Evolutionary conservation across 2,797 vertebrate species (phyloP).

Genomic region (Trachops cirrhosus): DNA sequence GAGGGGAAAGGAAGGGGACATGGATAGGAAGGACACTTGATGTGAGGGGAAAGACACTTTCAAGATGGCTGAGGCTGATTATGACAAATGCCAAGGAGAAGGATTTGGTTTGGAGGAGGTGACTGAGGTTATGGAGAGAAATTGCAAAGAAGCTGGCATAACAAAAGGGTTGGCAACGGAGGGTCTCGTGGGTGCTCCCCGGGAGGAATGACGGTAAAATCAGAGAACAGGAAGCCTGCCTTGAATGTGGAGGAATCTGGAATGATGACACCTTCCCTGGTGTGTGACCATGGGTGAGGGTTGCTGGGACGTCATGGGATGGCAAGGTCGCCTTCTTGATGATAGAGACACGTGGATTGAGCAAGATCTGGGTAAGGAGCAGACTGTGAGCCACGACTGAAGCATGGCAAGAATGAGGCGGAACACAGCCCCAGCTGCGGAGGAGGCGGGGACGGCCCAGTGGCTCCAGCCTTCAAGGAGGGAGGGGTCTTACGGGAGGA

Average conservation of each 20-base stretch:
- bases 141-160: neutral
- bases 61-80: neutral
- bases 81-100: neutral
- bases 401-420: constrained; percentile 29
- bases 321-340: neutral
- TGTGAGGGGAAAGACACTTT: neutral
- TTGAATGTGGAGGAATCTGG: neutral
- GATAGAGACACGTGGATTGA: neutral
- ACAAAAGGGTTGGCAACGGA: neutral
- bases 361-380: neutral
- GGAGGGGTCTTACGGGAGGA: neutral
- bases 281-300: neutral
- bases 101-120: neutral
- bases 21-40: fast-evolving
- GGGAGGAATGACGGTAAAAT: neutral
- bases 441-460: neutral
- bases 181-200: neutral
- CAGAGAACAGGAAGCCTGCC: neutral
- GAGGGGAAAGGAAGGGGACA: neutral
- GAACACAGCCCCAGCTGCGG: neutral
- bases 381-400: neutral
- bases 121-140: neutral
- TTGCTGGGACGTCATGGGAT: neutral
- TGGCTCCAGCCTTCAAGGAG: neutral
- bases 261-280: neutral